Percentiles rank a stretch among this genome's conserved stretches.
phyloP scores from a whole-genome alignment of 2,113 vertebrate species.

The Sardina pilchardus region DNA sequence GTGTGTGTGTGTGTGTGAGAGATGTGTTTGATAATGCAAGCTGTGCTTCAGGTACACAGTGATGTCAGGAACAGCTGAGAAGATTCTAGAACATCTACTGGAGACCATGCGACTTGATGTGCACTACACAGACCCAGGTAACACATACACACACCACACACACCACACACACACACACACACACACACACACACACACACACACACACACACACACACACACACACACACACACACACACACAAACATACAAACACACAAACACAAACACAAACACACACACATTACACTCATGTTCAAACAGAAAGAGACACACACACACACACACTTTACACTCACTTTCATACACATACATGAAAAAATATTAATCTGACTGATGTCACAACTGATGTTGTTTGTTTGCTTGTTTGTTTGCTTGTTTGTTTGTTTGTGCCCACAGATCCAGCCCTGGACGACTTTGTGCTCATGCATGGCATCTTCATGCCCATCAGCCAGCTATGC shows the following conservation, averaged over 20 bases:
- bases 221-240: background rate
- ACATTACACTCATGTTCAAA: slow-evolving; percentile 27
- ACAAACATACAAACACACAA: slow-evolving; percentile 58
- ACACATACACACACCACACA: slow-evolving; percentile 31
- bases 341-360: background rate
- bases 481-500: slow-evolving; percentile 93
- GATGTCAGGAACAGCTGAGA: slow-evolving; percentile 97
- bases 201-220: too few relatives aligned
- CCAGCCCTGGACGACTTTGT: slow-evolving; percentile 91
- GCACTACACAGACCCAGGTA: slow-evolving; percentile 84
- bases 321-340: background rate
- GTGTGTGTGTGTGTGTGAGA: background rate
- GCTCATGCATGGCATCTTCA: slow-evolving; percentile 97
- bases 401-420: slow-evolving; percentile 18
- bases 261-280: slow-evolving; percentile 76
- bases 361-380: background rate
- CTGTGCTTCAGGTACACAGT: slow-evolving; percentile 85
- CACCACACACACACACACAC: background rate
- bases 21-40: background rate
- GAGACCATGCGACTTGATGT: slow-evolving; percentile 94
- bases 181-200: background rate
- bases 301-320: slow-evolving; percentile 80
- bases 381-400: background rate
- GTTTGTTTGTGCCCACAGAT: slow-evolving; percentile 69
- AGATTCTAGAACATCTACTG: slow-evolving; percentile 97